Base-by-base conservation (phyloP, 2,888 invertebrate species). In the Chrysolina oricalcia region DNA sequence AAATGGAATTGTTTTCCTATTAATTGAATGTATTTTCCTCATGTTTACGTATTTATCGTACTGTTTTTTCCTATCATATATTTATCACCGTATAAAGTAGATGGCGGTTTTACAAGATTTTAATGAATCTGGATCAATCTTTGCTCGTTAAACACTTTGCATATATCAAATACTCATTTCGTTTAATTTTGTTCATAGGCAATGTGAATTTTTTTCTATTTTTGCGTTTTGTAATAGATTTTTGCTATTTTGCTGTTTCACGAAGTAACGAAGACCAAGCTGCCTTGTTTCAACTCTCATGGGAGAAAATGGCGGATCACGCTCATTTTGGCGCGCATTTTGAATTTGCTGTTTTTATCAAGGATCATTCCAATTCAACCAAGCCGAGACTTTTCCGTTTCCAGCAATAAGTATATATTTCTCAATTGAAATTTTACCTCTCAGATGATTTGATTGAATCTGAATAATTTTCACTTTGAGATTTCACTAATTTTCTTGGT, bases 261-360 rank as follows among this genome's bases (percentile, higher is more conserved):
- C 13, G 8, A 21, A 21, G 35, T 68, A 69, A 69, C 70, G 77
- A 72, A 73, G 77, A 72, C 77, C 72, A 78, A 77, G 81, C 78
- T 75, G 79, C 80, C 74, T 80, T 68, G 73, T 73, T 79, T 76
- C n/a, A n/a, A n/a, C n/a, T n/a, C n/a, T n/a, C 63, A 74, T 71
- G 78, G 80, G 78, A 78, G 81, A 83, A 83, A 82, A 83, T 83
- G 83, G 83, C 83, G 83, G 82, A 78, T 80, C 74, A 79, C 76
- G 66, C 72, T 69, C 59, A 50, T 76, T 80, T 84, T 85, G 85
- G 85, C 86, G 86, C 86, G 84, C 74, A 82, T 78, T 85, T 85
- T 80, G 82, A 86, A 82, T 82, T 79, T 81, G 77, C 72, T 46
- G 75, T 72, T 72, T 71, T 72, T 43, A 53, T 70, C 48, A 64